phyloP scores from a whole-genome alignment of 1,140 invertebrate species.

The Ceratosolen fusciceps region DNA sequence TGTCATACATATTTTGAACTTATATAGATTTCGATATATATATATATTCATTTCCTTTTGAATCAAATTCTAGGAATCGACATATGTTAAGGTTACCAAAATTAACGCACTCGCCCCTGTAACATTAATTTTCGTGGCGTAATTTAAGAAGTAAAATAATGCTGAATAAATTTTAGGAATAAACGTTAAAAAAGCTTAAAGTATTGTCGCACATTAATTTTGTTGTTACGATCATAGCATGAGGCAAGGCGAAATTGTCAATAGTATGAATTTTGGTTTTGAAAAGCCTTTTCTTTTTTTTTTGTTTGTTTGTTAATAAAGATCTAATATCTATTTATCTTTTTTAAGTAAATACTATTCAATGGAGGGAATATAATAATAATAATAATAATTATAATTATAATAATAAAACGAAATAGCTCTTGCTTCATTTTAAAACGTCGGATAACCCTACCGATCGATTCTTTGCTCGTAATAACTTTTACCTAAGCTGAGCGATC shows the following conservation, averaged over 20 bases:
- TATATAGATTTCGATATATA: conserved; percentile 39
- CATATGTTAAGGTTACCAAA: conserved; percentile 35
- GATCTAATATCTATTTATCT: conserved; percentile 31
- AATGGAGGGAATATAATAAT: conserved; percentile 21
- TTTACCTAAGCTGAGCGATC: neutral
- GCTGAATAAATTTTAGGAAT: conserved; percentile 27
- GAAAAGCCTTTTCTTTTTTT: too few relatives aligned
- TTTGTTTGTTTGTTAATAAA: conserved; percentile 23
- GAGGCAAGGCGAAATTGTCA: conserved; percentile 43
- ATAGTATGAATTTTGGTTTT: too few relatives aligned
- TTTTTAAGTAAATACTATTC: conserved; percentile 19
- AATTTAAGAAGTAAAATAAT: conserved; percentile 32
- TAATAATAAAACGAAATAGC: too few relatives aligned
- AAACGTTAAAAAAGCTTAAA: conserved; percentile 25
- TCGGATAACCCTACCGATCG: neutral
- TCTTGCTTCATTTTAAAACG: conserved; percentile 2
- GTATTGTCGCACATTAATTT: conserved; percentile 48
- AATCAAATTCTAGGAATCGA: conserved; percentile 16
- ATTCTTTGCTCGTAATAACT: neutral
- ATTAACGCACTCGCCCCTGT: conserved; percentile 16
- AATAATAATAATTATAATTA: too few relatives aligned
- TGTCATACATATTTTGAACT: conserved; percentile 28
- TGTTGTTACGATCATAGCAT: conserved; percentile 22
- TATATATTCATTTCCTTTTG: conserved; percentile 14
- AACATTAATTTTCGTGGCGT: conserved; percentile 14